Evolutionary conservation across 2,888 invertebrate genomes (phyloP), one percentile per base, ranked within the genome.

Genomic region (Epistrophe grossulariae): DNA sequence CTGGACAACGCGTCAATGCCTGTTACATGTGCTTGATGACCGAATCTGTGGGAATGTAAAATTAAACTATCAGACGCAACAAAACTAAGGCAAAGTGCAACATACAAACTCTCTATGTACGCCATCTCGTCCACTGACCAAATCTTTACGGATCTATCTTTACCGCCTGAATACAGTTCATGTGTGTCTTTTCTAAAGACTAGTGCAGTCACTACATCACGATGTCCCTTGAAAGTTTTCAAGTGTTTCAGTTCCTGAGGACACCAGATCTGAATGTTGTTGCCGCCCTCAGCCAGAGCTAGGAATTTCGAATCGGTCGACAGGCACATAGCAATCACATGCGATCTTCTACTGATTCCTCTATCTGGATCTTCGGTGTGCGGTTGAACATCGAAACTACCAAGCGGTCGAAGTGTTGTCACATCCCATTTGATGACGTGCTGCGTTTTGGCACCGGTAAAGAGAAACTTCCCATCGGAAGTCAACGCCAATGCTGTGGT

Each of bases 121-220:
- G 97, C 96, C 97, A 98, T 97, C 92, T 99, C 99, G 93, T 98
- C 97, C 74, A 99, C 93, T 89, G 97, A 97, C 99, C 99, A 99
- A 79, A 98, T 96, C 94, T 98, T 98, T 0, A 99, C 96, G 17
- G 96, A 95, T 89, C 96, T 94, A 91, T 97, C 97, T 91, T 95
- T 95, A 82, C 96, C 95, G 4, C 95, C 95, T 0, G 97, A 96
- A 91, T 96, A 99, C 81, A 99, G 93, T 72, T 97, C 96, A 93
- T 98, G 97, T 4, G 97, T 96, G 89, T 96, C 96, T 91, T 95
- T 96, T 90, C 98, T 96, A 93, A 99, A 98, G 15, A 96, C 95
- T 71, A 99, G 91, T 13, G 97, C 97, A 1, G 95, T 95, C 0
- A 98, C 94, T 28, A 93, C 91, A 88, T 95, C 95, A 90, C 96